phyloP scores from a whole-genome alignment of 1,140 invertebrate genomes.

The Drosophila varians region DNA sequence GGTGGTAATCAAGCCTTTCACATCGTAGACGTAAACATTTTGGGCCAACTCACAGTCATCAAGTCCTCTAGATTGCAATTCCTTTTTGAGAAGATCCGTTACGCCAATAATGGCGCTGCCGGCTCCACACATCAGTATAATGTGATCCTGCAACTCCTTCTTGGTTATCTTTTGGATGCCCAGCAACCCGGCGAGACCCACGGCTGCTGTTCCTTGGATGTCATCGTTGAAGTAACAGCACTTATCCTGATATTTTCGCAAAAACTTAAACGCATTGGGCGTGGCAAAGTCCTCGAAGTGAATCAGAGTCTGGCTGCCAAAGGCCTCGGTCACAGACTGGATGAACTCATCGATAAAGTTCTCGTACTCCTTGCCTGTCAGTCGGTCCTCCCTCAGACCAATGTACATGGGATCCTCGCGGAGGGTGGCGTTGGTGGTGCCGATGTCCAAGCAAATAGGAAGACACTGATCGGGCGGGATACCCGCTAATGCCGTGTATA shows the following conservation, averaged over 20 bases:
- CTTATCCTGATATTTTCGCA: conserved; percentile 93
- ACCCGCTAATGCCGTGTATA: conserved; percentile 96
- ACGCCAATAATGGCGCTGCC: conserved; percentile 96
- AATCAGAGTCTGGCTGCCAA: conserved; percentile 91
- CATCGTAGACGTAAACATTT: conserved; percentile 91
- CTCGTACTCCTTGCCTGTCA: conserved; percentile 94
- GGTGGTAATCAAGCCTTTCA: conserved; percentile 89
- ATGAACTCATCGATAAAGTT: conserved; percentile 99
- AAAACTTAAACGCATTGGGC: conserved; percentile 94
- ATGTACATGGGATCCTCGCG: conserved; percentile 97
- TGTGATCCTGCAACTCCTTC: conserved; percentile 91
- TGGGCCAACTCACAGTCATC: conserved; percentile 87
- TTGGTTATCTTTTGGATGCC: conserved; percentile 92
- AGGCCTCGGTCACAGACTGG: conserved; percentile 93
- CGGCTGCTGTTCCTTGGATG: conserved; percentile 96
- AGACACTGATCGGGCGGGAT: conserved; percentile 95
- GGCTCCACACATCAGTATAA: conserved; percentile 96
- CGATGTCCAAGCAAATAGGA: conserved; percentile 95
- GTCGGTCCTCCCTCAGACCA: conserved; percentile 92
- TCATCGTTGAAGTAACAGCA: conserved; percentile 99
- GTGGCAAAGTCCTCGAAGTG: conserved; percentile 99
- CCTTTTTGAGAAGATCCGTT: conserved; percentile 89
- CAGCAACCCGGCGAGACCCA: conserved; percentile 95
- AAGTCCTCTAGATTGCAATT: conserved; percentile 17
- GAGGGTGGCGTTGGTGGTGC: conserved; percentile 93